Conservation (phyloP, 2,888 invertebrate species). For the Tachina lurida region DNA sequence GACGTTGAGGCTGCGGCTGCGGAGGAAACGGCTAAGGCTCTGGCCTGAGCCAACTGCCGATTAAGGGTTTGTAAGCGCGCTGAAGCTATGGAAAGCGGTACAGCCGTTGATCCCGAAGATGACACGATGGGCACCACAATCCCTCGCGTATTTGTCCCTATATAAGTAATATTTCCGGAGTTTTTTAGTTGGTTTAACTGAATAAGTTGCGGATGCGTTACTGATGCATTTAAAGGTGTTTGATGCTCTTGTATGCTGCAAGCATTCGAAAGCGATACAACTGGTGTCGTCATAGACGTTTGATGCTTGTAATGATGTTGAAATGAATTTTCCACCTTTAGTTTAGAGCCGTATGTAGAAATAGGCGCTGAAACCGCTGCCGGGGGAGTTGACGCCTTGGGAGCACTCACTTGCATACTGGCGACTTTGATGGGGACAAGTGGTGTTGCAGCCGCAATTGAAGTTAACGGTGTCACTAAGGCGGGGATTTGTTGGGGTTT, state of each 20-base stretch:
- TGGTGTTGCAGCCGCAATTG: slow-evolving; percentile 76
- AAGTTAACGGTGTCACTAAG: slow-evolving; percentile 59
- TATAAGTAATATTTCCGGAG: slow-evolving; percentile 70
- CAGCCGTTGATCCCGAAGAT: slow-evolving; percentile 69
- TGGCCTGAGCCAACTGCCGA: slow-evolving; percentile 72
- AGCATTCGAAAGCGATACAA: slow-evolving; percentile 30
- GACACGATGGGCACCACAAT: slow-evolving; percentile 72
- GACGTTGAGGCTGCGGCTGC: slow-evolving; percentile 19
- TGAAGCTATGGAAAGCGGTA: slow-evolving; percentile 74
- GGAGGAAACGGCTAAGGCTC: slow-evolving; percentile 61
- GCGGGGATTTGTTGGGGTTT: slow-evolving; percentile 62
- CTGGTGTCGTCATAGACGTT: slow-evolving; percentile 20
- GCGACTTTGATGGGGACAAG: slow-evolving; percentile 59
- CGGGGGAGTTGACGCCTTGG: slow-evolving; percentile 62
- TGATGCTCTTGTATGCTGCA: slow-evolving; percentile 25
- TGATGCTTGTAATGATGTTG: slow-evolving; percentile 36
- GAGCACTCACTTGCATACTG: slow-evolving; percentile 29
- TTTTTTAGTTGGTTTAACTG: slow-evolving; percentile 69
- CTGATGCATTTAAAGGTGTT: slow-evolving; percentile 8
- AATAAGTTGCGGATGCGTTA: slow-evolving; percentile 55
- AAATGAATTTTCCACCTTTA: slow-evolving; percentile 47
- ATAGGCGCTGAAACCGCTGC: slow-evolving; percentile 30
- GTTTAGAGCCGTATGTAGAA: slow-evolving; percentile 43
- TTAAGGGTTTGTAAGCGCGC: slow-evolving; percentile 73
- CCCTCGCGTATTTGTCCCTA: slow-evolving; percentile 67